These are phyloP conservation scores for Hippocampus guttulatus DNA, from an alignment of 2,113 vertebrate species.

Conservation along the genomic window DNA sequence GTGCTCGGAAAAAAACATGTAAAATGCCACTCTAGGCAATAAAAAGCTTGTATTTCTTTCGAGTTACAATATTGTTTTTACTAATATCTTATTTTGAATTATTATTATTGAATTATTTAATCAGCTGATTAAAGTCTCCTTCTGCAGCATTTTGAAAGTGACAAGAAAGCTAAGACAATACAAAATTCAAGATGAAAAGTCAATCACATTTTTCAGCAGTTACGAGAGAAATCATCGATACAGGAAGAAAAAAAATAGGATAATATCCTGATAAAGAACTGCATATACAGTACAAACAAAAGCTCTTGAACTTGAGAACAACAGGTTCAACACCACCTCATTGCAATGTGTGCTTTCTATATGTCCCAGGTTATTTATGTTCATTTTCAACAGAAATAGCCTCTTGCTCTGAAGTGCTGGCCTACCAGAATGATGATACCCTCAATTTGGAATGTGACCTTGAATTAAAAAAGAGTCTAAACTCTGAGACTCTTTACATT, in stretches of 20 bases:
- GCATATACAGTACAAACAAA: not conserved
- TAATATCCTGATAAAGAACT: not conserved
- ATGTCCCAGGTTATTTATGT: constrained; percentile 5
- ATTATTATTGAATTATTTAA: not conserved
- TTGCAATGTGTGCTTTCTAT: constrained; percentile 8
- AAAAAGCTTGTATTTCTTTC: not conserved
- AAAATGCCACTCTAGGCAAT: not conserved
- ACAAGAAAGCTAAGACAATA: not conserved
- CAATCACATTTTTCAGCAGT: not conserved
- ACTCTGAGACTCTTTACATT: not conserved
- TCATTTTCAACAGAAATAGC: constrained; percentile 26
- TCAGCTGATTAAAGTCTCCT: not conserved
- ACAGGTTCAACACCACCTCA: constrained; percentile 2
- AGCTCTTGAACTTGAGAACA: not conserved
- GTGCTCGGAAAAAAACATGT: not conserved
- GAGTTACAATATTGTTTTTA: not conserved
- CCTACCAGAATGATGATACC: not conserved
- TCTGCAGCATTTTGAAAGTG: not conserved
- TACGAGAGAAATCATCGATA: not conserved
- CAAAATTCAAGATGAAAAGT: too few relatives aligned
- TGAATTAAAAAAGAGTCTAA: constrained; percentile 6
- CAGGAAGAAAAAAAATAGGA: not conserved
- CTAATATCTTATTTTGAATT: not conserved
- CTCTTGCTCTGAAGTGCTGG: not conserved
- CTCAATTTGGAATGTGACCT: constrained; percentile 1